These are phyloP conservation scores for Montipora capricornis DNA, from an alignment of 64 coral and sea anemone species.

Conservation along the genomic window DNA sequence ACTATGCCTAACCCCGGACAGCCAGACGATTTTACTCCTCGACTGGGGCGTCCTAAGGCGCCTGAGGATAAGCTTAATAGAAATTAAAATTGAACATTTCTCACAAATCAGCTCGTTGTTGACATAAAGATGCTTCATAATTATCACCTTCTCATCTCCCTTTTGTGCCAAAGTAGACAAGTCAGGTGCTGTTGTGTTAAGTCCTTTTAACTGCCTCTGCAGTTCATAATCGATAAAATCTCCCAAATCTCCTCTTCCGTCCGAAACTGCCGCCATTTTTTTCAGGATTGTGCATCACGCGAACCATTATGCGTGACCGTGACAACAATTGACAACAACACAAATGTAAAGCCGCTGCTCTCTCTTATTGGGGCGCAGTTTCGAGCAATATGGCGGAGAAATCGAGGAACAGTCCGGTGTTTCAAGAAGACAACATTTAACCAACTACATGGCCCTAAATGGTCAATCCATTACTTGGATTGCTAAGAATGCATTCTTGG, in stretches of 20 bases:
- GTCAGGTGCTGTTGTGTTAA: constrained; percentile 57
- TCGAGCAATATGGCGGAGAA: constrained; percentile 50
- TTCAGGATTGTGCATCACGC: background rate
- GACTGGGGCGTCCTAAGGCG: background rate
- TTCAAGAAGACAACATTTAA: background rate
- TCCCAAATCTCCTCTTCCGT: constrained; percentile 31
- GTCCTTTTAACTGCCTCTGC: constrained; percentile 71
- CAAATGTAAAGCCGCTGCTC: background rate
- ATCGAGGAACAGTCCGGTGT: no score
- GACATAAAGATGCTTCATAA: background rate
- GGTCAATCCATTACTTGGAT: background rate
- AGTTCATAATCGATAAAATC: constrained; percentile 36
- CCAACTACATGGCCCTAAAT: background rate
- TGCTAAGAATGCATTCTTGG: background rate
- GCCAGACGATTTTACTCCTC: no score
- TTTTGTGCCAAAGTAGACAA: constrained; percentile 91
- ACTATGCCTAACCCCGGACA: no score
- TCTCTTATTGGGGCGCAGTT: background rate
- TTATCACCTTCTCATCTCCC: constrained; percentile 89
- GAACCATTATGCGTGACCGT: background rate
- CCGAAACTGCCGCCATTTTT: constrained; percentile 73
- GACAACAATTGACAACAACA: background rate
- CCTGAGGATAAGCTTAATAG: no score
- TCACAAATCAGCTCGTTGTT: no score
- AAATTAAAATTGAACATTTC: no score